phyloP scores from a whole-genome alignment of 2,797 vertebrate species.

The Sitta carolinensis region DNA sequence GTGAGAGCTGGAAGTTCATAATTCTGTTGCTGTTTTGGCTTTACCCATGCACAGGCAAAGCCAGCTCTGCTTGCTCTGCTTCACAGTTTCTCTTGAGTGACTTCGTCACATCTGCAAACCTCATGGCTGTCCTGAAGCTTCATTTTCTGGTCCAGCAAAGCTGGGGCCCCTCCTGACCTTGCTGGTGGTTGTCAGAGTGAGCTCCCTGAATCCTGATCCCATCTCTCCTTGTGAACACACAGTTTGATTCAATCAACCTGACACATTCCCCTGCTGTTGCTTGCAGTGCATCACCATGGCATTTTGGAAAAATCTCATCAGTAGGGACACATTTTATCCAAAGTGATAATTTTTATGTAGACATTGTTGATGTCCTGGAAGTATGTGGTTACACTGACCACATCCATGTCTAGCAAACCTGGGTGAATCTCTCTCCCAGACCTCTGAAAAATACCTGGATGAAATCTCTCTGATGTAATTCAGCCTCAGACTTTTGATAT shows the following conservation, averaged over 20 bases:
- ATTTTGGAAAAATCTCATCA: not conserved
- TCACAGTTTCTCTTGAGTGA: not conserved
- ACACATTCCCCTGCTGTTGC: not conserved
- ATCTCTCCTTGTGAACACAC: not conserved
- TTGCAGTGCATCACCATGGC: not conserved
- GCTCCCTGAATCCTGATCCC: fast-evolving
- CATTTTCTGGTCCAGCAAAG: not conserved
- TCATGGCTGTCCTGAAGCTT: conserved; percentile 11
- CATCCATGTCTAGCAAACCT: not conserved
- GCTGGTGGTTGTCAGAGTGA: not conserved
- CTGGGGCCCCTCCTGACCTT: not conserved
- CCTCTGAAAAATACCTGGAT: not conserved
- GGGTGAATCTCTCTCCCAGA: not conserved
- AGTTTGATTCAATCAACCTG: not conserved
- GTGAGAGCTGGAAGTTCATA: not conserved
- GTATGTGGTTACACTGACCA: not conserved
- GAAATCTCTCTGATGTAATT: not conserved
- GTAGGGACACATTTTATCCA: not conserved
- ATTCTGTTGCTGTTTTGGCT: not conserved
- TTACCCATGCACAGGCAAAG: not conserved
- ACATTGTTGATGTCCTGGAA: fast-evolving
- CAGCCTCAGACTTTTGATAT: not conserved
- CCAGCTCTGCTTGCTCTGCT: not conserved
- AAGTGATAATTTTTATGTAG: not conserved
- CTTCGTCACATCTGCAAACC: conserved; percentile 48